Conservation (phyloP, 2,888 invertebrate genomes). For the Heliconius ismenius region DNA sequence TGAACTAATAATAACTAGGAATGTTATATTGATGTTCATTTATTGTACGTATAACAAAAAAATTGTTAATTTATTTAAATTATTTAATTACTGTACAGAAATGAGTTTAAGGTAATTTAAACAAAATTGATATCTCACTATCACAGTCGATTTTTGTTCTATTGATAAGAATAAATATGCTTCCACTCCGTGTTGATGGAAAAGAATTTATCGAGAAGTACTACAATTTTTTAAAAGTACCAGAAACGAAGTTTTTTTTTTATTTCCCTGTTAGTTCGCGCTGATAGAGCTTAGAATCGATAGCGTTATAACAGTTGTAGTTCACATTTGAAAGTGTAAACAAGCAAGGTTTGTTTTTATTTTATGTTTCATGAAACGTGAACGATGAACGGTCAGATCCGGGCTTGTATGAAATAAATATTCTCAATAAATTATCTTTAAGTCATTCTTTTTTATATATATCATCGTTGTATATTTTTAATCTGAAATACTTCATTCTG, state of each 20-base stretch:
- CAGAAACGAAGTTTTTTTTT: slow-evolving; percentile 1
- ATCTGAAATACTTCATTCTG: neutral
- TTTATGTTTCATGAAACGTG: neutral
- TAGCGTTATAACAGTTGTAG: slow-evolving; percentile 1
- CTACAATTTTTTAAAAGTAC: neutral
- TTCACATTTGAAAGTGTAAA: neutral
- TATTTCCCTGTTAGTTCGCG: neutral
- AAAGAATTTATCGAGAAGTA: neutral
- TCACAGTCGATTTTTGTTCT: neutral
- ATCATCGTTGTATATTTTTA: neutral
- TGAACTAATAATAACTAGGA: neutral
- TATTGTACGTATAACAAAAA: neutral
- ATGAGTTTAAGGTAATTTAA: neutral
- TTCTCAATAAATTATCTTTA: neutral
- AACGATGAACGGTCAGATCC: neutral
- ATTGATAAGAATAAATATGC: neutral
- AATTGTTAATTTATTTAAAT: too few relatives aligned
- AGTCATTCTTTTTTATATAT: neutral
- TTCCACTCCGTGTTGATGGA: neutral
- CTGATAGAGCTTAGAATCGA: neutral
- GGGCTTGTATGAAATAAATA: neutral
- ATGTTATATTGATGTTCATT: neutral
- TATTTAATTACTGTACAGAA: neutral
- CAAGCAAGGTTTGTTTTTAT: neutral
- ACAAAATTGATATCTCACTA: neutral